phyloP scores from a whole-genome alignment of 2,113 vertebrate genomes.

The Pachyramphus minor region DNA sequence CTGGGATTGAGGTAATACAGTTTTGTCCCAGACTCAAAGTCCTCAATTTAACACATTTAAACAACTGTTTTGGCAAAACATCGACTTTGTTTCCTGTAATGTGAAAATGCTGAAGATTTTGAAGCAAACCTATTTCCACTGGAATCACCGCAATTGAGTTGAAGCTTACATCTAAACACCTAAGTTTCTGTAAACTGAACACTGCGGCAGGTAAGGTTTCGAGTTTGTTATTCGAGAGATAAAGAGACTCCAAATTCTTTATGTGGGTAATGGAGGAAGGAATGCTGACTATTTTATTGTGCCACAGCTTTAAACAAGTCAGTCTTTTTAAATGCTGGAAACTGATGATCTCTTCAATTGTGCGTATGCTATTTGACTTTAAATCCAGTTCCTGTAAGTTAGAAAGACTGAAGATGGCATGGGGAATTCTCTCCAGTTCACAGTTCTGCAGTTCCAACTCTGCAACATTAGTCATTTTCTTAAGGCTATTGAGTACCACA shows the following conservation, averaged over 20 bases:
- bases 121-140: conserved; percentile 86
- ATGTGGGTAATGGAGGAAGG: conserved; percentile 92
- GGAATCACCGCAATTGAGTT: conserved; percentile 88
- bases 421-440: conserved; percentile 95
- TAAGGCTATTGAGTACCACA: conserved; percentile 94
- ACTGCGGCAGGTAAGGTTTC: conserved; percentile 88
- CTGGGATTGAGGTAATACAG: conserved; percentile 86
- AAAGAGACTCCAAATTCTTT: conserved; percentile 93
- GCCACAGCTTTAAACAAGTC: conserved; percentile 95
- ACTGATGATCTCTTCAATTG: conserved; percentile 97
- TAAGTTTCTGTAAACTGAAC: conserved; percentile 92
- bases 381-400: conserved; percentile 96
- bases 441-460: conserved; percentile 95
- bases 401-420: conserved; percentile 95
- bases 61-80: conserved; percentile 90
- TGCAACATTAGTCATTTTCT: conserved; percentile 96
- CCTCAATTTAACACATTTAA: conserved; percentile 93
- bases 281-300: conserved; percentile 96
- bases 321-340: conserved; percentile 97
- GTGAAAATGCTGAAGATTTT: conserved; percentile 93
- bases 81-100: conserved; percentile 94
- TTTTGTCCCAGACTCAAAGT: conserved; percentile 93
- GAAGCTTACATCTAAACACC: conserved; percentile 92
- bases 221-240: conserved; percentile 96
- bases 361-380: conserved; percentile 96